Evolutionary conservation across 2,888 invertebrate species (phyloP).

Genomic region (Palloptera scutellata): DNA sequence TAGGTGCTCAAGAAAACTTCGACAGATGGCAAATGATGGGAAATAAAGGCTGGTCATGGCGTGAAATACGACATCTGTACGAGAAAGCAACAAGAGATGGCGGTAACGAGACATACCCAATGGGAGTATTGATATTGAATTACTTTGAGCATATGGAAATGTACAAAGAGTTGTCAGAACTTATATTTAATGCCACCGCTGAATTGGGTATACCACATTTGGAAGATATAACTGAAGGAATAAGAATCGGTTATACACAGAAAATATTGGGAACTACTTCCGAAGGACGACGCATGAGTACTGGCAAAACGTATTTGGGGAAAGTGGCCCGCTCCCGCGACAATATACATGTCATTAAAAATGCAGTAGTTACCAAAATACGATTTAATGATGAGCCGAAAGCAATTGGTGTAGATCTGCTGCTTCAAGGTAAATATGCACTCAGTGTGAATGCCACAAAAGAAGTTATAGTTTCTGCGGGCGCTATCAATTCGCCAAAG

Average conservation of each 20-base stretch:
- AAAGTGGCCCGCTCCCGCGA: constrained; percentile 30
- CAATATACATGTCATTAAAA: constrained; percentile 50
- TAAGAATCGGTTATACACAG: constrained; percentile 66
- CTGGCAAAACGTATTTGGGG: constrained; percentile 69
- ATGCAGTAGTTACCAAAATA: constrained; percentile 60
- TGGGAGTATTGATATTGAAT: constrained; percentile 65
- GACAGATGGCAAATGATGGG: constrained; percentile 68
- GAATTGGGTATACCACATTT: constrained; percentile 72
- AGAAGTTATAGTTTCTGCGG: constrained; percentile 52
- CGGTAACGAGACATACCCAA: constrained; percentile 54
- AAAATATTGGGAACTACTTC: constrained; percentile 68
- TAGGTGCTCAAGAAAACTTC: constrained; percentile 68
- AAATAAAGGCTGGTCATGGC: constrained; percentile 69
- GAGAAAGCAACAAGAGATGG: constrained; percentile 66
- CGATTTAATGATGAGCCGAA: constrained; percentile 66
- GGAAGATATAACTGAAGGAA: constrained; percentile 71
- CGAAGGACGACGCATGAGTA: constrained; percentile 67
- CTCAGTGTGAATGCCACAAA: constrained; percentile 39
- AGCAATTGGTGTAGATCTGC: constrained; percentile 43
- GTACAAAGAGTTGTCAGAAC: constrained; percentile 63
- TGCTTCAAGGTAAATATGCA: constrained; percentile 14
- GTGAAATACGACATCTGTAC: constrained; percentile 64
- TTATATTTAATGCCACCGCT: constrained; percentile 67
- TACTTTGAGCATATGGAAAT: constrained; percentile 38
- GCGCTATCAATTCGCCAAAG: constrained; percentile 50